phyloP scores from a whole-genome alignment of 2,113 vertebrate species.

The Tetraodon nigroviridis region DNA sequence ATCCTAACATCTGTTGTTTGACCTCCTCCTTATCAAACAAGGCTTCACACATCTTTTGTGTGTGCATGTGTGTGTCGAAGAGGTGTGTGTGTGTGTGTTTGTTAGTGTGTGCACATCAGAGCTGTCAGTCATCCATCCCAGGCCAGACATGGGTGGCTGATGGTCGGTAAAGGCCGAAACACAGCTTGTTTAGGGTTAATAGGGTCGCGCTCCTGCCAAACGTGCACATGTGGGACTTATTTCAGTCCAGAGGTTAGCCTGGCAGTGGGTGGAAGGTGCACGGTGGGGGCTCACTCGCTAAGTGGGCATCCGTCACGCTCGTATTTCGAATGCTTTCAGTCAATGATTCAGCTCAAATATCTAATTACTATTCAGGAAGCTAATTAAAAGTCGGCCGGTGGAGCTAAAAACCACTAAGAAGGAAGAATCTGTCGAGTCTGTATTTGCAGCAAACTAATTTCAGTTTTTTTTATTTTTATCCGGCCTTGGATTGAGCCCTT shows the following conservation, averaged over 20 bases:
- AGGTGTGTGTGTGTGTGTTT: slow-evolving; percentile 52
- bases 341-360: slow-evolving; percentile 13
- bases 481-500: neutral
- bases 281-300: slow-evolving; percentile 31
- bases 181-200: slow-evolving; percentile 74
- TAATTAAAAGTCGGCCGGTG: slow-evolving; percentile 35
- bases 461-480: neutral
- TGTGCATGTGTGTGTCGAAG: slow-evolving; percentile 41
- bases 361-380: slow-evolving; percentile 35
- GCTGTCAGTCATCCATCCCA: slow-evolving; percentile 44
- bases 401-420: slow-evolving; percentile 8
- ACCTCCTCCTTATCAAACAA: slow-evolving; percentile 60
- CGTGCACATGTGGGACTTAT: slow-evolving; percentile 78
- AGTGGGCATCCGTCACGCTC: slow-evolving; percentile 59
- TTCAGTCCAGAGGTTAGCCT: slow-evolving; percentile 62
- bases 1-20: slow-evolving; percentile 70
- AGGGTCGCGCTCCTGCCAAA: slow-evolving; percentile 70
- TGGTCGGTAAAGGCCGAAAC: slow-evolving; percentile 51
- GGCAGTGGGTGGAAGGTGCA: slow-evolving; percentile 21
- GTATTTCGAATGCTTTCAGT: slow-evolving; percentile 45
- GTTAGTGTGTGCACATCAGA: slow-evolving; percentile 55
- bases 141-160: slow-evolving; percentile 42
- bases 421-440: slow-evolving; percentile 4
- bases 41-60: slow-evolving; percentile 38
- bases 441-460: neutral